phyloP scores from a whole-genome alignment of 1,140 invertebrate species.

The Muscidifurax raptorellus region DNA sequence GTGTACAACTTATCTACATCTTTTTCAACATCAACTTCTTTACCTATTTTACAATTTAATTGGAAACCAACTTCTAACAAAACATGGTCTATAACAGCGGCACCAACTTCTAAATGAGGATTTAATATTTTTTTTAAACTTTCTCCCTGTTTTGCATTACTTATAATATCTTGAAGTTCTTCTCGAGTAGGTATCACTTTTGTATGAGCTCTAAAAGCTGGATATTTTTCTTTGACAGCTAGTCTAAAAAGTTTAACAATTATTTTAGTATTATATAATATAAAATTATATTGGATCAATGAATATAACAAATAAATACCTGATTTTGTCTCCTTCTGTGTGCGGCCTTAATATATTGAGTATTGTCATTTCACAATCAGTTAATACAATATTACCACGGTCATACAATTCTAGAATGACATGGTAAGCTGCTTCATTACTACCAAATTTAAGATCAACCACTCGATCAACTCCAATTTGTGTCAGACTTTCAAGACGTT shows the following conservation, averaged over 20 bases:
- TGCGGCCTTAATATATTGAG: constrained; percentile 95
- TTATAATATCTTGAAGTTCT: constrained; percentile 76
- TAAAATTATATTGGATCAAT: constrained; percentile 38
- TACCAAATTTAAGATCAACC: constrained; percentile 95
- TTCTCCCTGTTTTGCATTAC: constrained; percentile 83
- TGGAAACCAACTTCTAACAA: constrained; percentile 84
- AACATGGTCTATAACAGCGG: constrained; percentile 93
- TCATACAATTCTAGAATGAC: constrained; percentile 98
- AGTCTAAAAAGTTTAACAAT: constrained; percentile 77
- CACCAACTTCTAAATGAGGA: constrained; percentile 90
- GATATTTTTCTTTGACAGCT: constrained; percentile 94
- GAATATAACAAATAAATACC: constrained; percentile 67
- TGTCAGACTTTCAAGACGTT: constrained; percentile 90
- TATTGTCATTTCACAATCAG: constrained; percentile 94
- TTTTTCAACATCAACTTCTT: constrained; percentile 81
- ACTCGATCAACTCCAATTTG: constrained; percentile 94
- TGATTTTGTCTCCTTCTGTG: constrained; percentile 94
- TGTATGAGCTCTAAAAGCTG: constrained; percentile 84
- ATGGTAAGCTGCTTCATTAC: constrained; percentile 95
- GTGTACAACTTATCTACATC: constrained; percentile 82
- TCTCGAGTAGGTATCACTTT: constrained; percentile 75
- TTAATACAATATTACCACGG: constrained; percentile 96
- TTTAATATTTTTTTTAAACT: constrained; percentile 91
- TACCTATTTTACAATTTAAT: constrained; percentile 75
- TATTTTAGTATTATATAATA: constrained; percentile 42